Evolutionary conservation across 2,888 invertebrate species (phyloP).

Genomic region (Congeria kusceri): DNA sequence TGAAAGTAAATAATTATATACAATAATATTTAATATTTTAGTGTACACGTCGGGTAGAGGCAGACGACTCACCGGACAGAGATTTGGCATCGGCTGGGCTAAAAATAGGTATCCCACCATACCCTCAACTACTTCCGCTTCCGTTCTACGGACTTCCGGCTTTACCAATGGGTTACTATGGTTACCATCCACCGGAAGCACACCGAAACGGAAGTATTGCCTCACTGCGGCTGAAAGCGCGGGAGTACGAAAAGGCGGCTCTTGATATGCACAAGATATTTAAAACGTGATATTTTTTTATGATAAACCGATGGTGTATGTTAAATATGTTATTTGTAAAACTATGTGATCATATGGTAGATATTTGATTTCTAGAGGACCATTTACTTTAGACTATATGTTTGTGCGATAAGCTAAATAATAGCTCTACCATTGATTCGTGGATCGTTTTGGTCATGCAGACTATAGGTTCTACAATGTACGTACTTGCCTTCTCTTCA

Average conservation of each 20-base stretch:
- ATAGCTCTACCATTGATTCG: no score
- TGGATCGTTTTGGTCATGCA: no score
- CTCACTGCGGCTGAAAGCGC: slow-evolving; percentile 72
- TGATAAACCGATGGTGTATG: not conserved
- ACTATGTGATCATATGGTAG: no score
- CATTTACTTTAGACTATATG: no score
- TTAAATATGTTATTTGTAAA: not conserved
- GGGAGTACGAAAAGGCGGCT: slow-evolving; percentile 72
- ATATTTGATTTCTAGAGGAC: no score
- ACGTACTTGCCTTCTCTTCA: no score
- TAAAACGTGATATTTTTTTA: slow-evolving; percentile 51
- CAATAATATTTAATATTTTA: no score
- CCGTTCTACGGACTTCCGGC: slow-evolving; percentile 60
- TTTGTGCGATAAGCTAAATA: no score
- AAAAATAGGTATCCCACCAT: slow-evolving; percentile 55
- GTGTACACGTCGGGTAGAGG: slow-evolving; percentile 28
- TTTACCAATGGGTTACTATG: slow-evolving; percentile 49
- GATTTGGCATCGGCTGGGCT: slow-evolving; percentile 38
- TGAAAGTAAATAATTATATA: no score
- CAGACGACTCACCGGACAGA: slow-evolving; percentile 38
- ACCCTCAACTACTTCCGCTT: slow-evolving; percentile 64
- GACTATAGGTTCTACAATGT: no score
- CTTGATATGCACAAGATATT: slow-evolving; percentile 72
- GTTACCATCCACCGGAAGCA: slow-evolving; percentile 56
- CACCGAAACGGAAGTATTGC: slow-evolving; percentile 72